Base-by-base conservation (phyloP, 1,140 invertebrate species). In the Monomorium pharaonis region DNA sequence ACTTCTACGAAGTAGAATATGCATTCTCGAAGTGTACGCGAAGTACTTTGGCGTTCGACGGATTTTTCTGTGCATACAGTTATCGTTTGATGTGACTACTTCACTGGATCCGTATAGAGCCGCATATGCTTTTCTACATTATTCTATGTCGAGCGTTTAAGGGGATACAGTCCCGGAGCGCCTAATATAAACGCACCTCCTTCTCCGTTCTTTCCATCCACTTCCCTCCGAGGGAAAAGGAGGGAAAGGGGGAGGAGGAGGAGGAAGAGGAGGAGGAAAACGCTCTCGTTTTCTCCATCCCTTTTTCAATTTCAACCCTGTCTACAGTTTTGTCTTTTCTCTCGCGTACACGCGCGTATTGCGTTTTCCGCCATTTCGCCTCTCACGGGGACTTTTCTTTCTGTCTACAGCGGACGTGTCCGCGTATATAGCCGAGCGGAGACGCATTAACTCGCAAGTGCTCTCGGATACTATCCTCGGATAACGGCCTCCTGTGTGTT, bases 391-490 rank as follows among this genome's bases (percentile, higher is more conserved):
- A 76, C 44, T 37, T 76, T 84, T 77, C 81, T 51, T 63, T 42
- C 47, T 63, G 47, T 84, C 60, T 84, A 77, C 70, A 16, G 30
- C 51, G 74, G 62, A 63, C 60, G 72, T 84, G 70, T 58, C 42
- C 81, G 81, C 44, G 70, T 77, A 84, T 84, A 84, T 44, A 84
- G 81, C 16, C 81, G 70, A 30, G 83, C 62, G 30, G 83, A 85
- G 74, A 85, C 83, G 58, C 83, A 78, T 85, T 78, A 78, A 85
- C 83, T 85, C 74, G 72, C 74, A 76, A 77, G 86, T 80, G 75
- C 74, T 87, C 86, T 87, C 56, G 83, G 72, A 76, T 77, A 77
- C 47, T 65, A 42, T 85, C 63, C 56, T 18, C 78, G 75, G 72
- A 85, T 85, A 77, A 87, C 83, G 62, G 74, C 69, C 86, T 44